Percentiles rank a stretch among this genome's conserved stretches.
These are phyloP conservation scores for Ochropleura leucogaster DNA, from an alignment of 2,888 invertebrate species.

Conservation along the genomic window DNA sequence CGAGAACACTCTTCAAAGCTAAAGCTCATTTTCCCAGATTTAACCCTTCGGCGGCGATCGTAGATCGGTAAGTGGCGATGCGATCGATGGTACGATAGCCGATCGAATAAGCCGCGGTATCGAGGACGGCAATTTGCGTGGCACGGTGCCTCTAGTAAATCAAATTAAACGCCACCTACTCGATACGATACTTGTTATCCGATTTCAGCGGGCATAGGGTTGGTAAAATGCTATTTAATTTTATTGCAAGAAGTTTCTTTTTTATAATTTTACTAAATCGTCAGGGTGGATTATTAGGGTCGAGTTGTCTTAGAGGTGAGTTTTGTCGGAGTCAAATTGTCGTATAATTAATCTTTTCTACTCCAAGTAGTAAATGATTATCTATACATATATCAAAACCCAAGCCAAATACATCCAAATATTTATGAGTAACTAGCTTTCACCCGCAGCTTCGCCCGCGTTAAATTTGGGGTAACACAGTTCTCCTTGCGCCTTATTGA, in stretches of 20 bases:
- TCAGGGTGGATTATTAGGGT: neutral
- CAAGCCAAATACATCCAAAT: too few relatives aligned
- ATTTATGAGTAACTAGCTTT: too few relatives aligned
- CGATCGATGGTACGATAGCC: conserved; percentile 50
- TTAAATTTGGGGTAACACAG: too few relatives aligned
- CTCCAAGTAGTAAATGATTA: neutral
- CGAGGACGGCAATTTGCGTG: conserved; percentile 70
- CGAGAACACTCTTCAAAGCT: conserved; percentile 10
- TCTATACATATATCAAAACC: neutral
- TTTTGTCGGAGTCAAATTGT: neutral
- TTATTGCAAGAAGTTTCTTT: neutral
- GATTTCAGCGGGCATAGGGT: conserved; percentile 64
- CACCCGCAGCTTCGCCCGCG: too few relatives aligned
- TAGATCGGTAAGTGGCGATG: conserved; percentile 48
- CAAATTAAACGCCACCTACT: conserved; percentile 75
- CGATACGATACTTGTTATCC: conserved; percentile 68
- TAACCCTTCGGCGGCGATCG: conserved; percentile 47
- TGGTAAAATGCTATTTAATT: conserved; percentile 10
- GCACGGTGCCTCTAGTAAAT: conserved; percentile 71
- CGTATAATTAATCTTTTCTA: neutral
- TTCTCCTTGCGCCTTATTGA: too few relatives aligned
- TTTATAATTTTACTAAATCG: neutral
- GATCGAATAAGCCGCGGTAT: conserved; percentile 46
- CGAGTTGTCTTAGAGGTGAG: neutral
- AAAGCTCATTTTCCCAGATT: conserved; percentile 40